Evolutionary conservation across 2,797 vertebrate species (phyloP), one percentile per base, ranked within the genome.

Genomic region (Ataeniobius toweri): DNA sequence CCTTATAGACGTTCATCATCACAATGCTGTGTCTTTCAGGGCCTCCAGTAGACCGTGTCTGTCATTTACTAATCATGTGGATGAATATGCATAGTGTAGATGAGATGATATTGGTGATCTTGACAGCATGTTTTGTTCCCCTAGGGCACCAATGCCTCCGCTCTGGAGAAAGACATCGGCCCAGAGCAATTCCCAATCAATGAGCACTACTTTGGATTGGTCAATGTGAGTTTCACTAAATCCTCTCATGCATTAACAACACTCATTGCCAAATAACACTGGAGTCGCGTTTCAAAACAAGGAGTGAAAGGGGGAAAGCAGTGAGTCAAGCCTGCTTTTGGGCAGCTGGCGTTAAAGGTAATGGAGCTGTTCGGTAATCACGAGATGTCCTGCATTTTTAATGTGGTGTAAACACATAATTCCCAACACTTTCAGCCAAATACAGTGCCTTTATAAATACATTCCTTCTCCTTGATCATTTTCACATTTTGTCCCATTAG

Each of bases 121-220:
- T 36, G 65, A 65, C 26, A 18, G 26, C 28, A 51, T 39, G 80
- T 79, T 80, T 78, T 71, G 46, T 80, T 56, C 59, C 69, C 78
- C 76, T 77, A 96, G 96, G 96, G 96, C 96, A 96, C 95, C 95
- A 96, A 96, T 96, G 96, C 96, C 96, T 96, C 96, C 88, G 96
- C 96, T 95, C 95, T 96, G 96, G 96, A 96, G 94, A 96, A 96
- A 96, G 96, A 96, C 95, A 96, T 96, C 89, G 96, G 96, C 92
- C 96, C 95, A 88, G 96, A 96, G 95, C 96, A 96, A 85, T 96
- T 96, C 82, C 96, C 96, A 56, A 96, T 96, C 94, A 96, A 96
- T 91, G 96, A 96, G 80, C 96, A 96, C 94, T 96, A 96, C 94
- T 96, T 96, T 74, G 96, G 96, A 91, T 94, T 96, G 95, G 96